Evolutionary conservation across 2,113 vertebrate species (phyloP), one percentile per base, ranked within the genome.

Genomic region (Lycaon pictus): DNA sequence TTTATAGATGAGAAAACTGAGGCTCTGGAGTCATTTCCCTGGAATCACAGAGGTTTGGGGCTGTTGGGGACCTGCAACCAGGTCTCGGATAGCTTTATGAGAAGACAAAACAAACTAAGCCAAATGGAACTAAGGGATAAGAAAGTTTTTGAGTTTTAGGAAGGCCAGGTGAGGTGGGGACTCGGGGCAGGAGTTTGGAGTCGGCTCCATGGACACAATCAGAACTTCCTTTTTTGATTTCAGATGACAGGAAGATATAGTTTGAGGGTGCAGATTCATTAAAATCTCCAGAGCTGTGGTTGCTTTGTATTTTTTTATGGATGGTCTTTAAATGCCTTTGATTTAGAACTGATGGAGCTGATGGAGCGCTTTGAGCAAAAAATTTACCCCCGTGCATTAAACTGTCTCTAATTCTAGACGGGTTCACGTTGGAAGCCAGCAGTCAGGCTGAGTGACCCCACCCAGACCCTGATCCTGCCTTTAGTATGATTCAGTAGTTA

Each of bases 261-360:
- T 72, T 7, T 85, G 35, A 84, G 53, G 69, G 11, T 12, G 1
- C 9, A 37, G 27, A 3, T 69, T 74, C 9, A 5, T 67, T 90
- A 88, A 88, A 55, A 83, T 91, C 69, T 53, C 23, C 37, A 65
- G 67, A 88, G 12, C 65, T 86, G 67, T 48, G 79, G 83, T 58
- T n/a, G 60, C 48, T 86, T 72, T 81, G 71, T 88, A 20, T 63
- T 82, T 88, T 65, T 32, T 88, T 65, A 58, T 83, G 74, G n/a
- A 67, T 80, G 32, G 29, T 86, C 93, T 95, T 87, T 93, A 88
- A 88, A 88, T 53, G 77, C 48, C 79, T 92, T 65, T 82, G 37
- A 69, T 90, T 96, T 93, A 22, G 23, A 93, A 55, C 88, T 69
- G 86, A 88, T 85, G 96, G 58, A 58, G 56, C 17, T 51, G 48